Evolutionary conservation across 2,797 vertebrate genomes (phyloP).

Genomic region (Paratrypauchen microcephalus): DNA sequence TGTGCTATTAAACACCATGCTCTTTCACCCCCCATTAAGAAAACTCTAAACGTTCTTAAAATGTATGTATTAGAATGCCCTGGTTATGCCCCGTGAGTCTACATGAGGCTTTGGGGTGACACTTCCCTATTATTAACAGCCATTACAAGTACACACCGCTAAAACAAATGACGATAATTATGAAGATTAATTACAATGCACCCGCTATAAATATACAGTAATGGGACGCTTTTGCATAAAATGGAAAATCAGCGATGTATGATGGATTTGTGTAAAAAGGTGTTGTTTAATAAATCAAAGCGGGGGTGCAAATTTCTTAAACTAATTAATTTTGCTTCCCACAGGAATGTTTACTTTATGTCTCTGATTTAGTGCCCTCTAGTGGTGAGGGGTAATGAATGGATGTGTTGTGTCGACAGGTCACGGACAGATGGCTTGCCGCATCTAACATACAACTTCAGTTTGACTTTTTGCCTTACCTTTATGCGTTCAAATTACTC

Average conservation of each 20-base stretch:
- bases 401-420: not conserved
- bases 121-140: slow-evolving; percentile 25
- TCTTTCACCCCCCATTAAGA: slow-evolving; percentile 35
- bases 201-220: not conserved
- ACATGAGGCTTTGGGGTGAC: slow-evolving; percentile 22
- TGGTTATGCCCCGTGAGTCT: slow-evolving; percentile 21
- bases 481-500: not conserved
- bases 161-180: slow-evolving; percentile 18
- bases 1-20: slow-evolving; percentile 42
- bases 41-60: no score
- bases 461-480: not conserved
- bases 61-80: not conserved
- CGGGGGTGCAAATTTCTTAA: slow-evolving; percentile 3
- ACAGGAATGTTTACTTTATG: slow-evolving; percentile 1
- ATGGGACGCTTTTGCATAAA: not conserved
- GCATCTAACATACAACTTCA: not conserved
- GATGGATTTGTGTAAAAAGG: not conserved
- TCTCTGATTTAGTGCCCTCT: slow-evolving; percentile 11
- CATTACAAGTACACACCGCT: slow-evolving; percentile 20
- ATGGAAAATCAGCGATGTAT: slow-evolving; percentile 1
- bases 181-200: slow-evolving; percentile 1
- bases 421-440: not conserved
- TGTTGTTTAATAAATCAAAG: slow-evolving; percentile 7
- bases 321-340: not conserved
- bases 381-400: slow-evolving; percentile 3